Percentiles rank a stretch among this genome's conserved stretches.
phyloP scores from a whole-genome alignment of 2,113 vertebrate genomes.

The Danionella cerebrum region DNA sequence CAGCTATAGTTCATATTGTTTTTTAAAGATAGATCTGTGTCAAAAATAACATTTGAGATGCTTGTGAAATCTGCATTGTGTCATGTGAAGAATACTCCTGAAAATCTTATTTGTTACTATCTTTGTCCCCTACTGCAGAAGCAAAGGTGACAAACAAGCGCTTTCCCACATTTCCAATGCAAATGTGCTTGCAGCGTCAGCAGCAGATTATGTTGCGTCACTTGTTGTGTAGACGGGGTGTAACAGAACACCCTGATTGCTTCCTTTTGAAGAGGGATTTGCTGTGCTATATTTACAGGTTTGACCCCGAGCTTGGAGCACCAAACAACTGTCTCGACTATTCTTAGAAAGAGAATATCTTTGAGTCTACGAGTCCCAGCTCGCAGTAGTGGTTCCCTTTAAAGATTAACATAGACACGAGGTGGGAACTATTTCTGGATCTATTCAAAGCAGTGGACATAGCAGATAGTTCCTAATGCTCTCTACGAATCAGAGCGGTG shows the following conservation, averaged over 20 bases:
- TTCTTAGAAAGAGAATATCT: slow-evolving; percentile 76
- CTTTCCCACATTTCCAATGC: not conserved
- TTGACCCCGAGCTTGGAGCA: slow-evolving; percentile 60
- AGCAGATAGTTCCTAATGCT: too few relatives aligned
- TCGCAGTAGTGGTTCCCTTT: slow-evolving; percentile 74
- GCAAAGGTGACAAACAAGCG: not conserved
- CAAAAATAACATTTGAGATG: too few relatives aligned
- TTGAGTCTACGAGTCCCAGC: slow-evolving; percentile 75
- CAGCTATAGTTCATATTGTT: too few relatives aligned
- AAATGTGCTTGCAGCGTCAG: not conserved
- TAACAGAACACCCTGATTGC: slow-evolving; percentile 54
- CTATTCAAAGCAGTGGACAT: slow-evolving; percentile 62
- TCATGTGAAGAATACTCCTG: too few relatives aligned
- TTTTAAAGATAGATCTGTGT: too few relatives aligned
- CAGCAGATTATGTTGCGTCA: not conserved
- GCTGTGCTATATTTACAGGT: slow-evolving; percentile 52
- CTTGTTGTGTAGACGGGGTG: slow-evolving; percentile 3
- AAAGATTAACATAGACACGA: slow-evolving; percentile 67
- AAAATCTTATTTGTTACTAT: not conserved
- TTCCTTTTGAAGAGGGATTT: slow-evolving; percentile 55
- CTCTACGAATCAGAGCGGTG: too few relatives aligned
- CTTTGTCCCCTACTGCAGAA: not conserved
- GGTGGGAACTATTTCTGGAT: too few relatives aligned
- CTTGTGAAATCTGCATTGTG: too few relatives aligned
- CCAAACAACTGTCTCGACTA: slow-evolving; percentile 81